These are phyloP conservation scores for Noctua fimbriata DNA, from an alignment of 2,888 invertebrate genomes.

Conservation along the genomic window DNA sequence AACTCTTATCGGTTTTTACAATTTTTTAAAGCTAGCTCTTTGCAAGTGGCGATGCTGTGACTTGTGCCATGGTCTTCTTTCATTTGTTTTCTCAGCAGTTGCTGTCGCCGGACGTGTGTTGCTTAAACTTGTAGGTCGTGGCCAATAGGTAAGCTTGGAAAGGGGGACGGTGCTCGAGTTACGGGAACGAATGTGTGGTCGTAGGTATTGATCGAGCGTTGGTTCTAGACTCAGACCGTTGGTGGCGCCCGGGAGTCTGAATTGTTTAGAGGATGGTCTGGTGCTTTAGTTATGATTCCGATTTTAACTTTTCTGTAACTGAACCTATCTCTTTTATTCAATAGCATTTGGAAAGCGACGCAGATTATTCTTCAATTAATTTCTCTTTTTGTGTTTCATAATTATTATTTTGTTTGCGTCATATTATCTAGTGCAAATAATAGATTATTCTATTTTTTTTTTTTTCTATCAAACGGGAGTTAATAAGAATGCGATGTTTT, in stretches of 20 bases:
- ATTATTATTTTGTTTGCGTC: not conserved
- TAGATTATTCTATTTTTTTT: not conserved
- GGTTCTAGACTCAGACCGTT: conserved; percentile 13
- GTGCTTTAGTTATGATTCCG: not conserved
- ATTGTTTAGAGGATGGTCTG: conserved; percentile 19
- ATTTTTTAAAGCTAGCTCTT: not conserved
- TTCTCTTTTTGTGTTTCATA: not conserved
- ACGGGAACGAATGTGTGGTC: conserved; percentile 18
- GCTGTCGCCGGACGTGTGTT: not conserved
- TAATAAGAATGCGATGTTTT: not conserved
- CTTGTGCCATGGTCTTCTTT: not conserved
- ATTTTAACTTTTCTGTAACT: not conserved
- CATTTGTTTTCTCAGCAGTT: not conserved
- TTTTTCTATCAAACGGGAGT: not conserved
- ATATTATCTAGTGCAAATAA: not conserved
- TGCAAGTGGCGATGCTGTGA: not conserved
- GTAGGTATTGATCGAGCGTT: conserved; percentile 40
- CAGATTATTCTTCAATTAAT: not conserved
- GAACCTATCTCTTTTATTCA: not conserved
- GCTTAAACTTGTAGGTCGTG: not conserved
- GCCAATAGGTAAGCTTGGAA: not conserved
- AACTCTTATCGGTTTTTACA: not conserved
- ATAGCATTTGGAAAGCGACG: not conserved
- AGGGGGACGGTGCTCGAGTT: not conserved
- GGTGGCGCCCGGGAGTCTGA: conserved; percentile 29